These are phyloP conservation scores for Exocentrus adspersus DNA, from an alignment of 2,888 invertebrate species.

Conservation along the genomic window DNA sequence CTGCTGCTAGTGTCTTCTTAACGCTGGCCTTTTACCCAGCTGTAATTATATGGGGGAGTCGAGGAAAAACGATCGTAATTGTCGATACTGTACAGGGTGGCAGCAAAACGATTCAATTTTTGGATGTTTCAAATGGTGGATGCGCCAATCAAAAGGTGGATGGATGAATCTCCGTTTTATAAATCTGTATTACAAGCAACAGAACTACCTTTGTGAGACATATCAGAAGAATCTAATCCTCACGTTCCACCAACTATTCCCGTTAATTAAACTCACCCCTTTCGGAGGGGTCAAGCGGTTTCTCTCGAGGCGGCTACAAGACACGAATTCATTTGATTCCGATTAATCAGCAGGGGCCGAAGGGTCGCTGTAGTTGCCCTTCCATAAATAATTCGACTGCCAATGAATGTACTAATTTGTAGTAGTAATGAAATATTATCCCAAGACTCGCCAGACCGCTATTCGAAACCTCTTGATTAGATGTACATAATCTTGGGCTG, in stretches of 20 bases:
- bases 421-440: slow-evolving; percentile 41
- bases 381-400: slow-evolving; percentile 43
- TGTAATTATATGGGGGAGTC: not conserved
- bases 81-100: not conserved
- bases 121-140: too few species aligned
- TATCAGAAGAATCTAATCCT: too few species aligned
- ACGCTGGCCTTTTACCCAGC: slow-evolving; percentile 9
- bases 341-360: slow-evolving; percentile 48
- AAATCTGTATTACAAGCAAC: too few species aligned
- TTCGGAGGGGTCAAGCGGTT: slow-evolving; percentile 13
- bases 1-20: not conserved
- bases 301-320: slow-evolving; percentile 15
- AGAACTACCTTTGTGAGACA: too few species aligned
- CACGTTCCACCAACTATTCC: not conserved
- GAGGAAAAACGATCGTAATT: not conserved
- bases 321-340: slow-evolving; percentile 42
- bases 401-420: slow-evolving; percentile 46
- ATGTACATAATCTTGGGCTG: slow-evolving; percentile 49
- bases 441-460: slow-evolving; percentile 26
- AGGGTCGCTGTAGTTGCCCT: slow-evolving; percentile 51
- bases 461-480: slow-evolving; percentile 37
- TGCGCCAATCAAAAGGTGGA: too few species aligned
- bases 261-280: not conserved
- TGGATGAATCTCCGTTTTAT: too few species aligned
- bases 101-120: too few species aligned